Evolutionary conservation across 2,113 vertebrate species (phyloP), one percentile per base, ranked within the genome.

Genomic region (Takifugu flavidus): DNA sequence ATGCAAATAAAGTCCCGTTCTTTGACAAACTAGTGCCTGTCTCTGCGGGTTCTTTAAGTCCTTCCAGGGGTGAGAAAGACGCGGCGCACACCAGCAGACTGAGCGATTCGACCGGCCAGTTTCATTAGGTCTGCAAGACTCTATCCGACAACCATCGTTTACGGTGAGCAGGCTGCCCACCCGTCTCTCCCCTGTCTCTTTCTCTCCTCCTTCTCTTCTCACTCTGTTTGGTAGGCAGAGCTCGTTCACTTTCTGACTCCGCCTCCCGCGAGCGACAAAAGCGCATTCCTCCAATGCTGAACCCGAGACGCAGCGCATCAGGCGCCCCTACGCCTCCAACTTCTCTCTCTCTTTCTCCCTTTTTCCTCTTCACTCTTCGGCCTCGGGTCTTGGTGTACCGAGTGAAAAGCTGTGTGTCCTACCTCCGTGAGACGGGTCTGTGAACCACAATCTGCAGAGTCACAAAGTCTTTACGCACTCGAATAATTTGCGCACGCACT

Each of bases 181-280:
- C 73, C 59, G 77, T 75, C 76, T 63, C 75, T 65, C 72, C n/a
- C 53, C 74, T 62, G 57, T 66, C 80, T 71, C 78, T 64, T 68
- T 65, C 75, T 76, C 80, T 79, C 72, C 68, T 74, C 68, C 66
- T 79, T 76, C 67, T 77, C 70, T 53, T 53, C 74, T 77, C 72
- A 67, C 72, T 72, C 71, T 85, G 81, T 81, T 89, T 88, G 78
- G 83, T 82, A 90, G 84, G 82, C 89, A 86, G 79, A 68, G 11
- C 87, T 89, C 88, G 82, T 87, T 75, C 86, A 75, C 77, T 82
- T 76, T 65, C 65, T 83, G 65, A 78, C 89, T 83, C 89, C 90
- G 45, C 89, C 91, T 81, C 80, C 84, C 26, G 66, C 72, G 55
- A 60, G 70, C 79, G 83, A 88, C 85, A 84, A 81, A 83, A 79